A percentile compares a stretch with the other conserved stretches of the same genome.
Evolutionary conservation across 2,888 invertebrate genomes (phyloP).

Genomic region (Acanthosepion pharaonis): DNA sequence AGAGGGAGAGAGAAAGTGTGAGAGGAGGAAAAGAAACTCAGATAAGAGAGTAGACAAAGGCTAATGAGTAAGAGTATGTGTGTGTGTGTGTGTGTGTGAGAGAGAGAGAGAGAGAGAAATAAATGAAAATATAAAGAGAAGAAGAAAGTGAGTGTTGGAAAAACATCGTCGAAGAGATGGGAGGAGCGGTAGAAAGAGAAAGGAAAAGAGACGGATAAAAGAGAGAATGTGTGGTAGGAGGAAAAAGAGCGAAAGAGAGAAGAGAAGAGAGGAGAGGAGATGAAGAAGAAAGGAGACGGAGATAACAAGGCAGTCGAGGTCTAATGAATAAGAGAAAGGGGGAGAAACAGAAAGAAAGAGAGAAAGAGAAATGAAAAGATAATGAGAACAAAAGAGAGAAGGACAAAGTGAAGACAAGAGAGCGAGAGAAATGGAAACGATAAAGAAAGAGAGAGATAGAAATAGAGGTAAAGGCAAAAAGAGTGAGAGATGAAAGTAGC

Average conservation of each 20-base stretch:
- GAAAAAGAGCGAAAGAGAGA: constrained; percentile 18
- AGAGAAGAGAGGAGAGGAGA: constrained; percentile 6
- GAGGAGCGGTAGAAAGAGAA: no score
- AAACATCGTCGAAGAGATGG: no score
- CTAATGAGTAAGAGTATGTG: no score
- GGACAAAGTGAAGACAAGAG: not conserved
- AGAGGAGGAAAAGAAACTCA: not conserved
- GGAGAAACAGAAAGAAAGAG: not conserved
- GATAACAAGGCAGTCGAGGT: not conserved
- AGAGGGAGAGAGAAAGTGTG: not conserved
- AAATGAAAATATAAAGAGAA: no score
- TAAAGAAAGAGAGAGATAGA: no score
- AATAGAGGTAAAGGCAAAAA: not conserved
- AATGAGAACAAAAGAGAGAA: not conserved
- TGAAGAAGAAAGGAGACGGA: not conserved
- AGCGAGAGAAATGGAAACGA: not conserved
- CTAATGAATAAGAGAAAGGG: not conserved
- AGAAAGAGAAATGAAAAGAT: not conserved
- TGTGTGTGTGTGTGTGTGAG: no score
- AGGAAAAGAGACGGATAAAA: constrained; percentile 39
- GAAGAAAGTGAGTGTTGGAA: no score
- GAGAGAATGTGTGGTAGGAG: not conserved
- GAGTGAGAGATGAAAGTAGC: not conserved
- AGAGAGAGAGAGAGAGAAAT: constrained; percentile 37
- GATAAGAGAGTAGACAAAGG: constrained; percentile 22